phyloP scores from a whole-genome alignment of 2,888 invertebrate species.

The Seira sanloemensis region DNA sequence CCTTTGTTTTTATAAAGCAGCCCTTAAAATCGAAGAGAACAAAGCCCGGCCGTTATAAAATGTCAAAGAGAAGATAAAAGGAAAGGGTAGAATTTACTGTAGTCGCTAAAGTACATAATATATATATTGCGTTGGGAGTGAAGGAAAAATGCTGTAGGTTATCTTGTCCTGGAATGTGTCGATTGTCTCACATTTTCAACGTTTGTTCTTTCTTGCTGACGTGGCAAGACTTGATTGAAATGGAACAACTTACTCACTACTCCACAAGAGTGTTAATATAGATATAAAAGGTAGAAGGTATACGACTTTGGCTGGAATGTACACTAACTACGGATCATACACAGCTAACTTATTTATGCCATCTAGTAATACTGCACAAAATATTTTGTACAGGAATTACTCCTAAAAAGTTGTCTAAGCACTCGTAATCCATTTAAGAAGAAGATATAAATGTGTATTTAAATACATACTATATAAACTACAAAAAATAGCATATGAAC shows the following conservation, averaged over 20 bases:
- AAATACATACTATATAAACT: too few relatives aligned
- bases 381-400: too few relatives aligned
- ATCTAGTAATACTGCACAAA: too few relatives aligned
- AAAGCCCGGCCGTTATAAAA: not conserved
- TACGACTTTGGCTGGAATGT: too few relatives aligned
- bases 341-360: too few relatives aligned
- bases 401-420: too few relatives aligned
- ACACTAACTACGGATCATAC: too few relatives aligned
- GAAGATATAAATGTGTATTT: too few relatives aligned
- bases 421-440: too few relatives aligned
- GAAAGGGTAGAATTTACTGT: not conserved
- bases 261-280: too few relatives aligned
- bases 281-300: too few relatives aligned
- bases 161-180: not conserved
- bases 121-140: not conserved
- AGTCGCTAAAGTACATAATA: not conserved
- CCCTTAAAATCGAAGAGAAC: not conserved
- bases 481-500: too few relatives aligned
- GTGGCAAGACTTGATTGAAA: constrained; percentile 53
- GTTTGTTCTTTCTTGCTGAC: constrained; percentile 39
- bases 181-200: constrained; percentile 16
- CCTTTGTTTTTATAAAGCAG: not conserved
- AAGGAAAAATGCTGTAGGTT: constrained; percentile 3
- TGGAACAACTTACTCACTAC: constrained; percentile 26
- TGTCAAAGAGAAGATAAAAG: constrained; percentile 17